Evolutionary conservation across 2,113 vertebrate species (phyloP).

Genomic region (Prionailurus bengalensis): DNA sequence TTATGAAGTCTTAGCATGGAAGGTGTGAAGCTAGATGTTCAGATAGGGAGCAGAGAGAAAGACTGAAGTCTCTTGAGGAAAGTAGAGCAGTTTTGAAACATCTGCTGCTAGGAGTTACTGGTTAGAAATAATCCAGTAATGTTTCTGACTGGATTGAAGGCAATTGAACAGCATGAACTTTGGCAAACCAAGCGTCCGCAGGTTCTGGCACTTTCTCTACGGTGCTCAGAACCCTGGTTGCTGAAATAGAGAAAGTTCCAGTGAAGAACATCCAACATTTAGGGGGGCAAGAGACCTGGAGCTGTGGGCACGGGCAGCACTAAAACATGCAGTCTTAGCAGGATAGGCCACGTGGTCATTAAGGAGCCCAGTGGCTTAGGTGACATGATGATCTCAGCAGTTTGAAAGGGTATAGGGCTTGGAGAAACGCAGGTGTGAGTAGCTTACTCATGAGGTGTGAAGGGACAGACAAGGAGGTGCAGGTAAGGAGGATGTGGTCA

Average conservation of each 20-base stretch:
- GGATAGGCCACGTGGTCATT: not conserved
- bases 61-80: not conserved
- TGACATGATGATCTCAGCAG: not conserved
- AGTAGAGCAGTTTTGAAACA: not conserved
- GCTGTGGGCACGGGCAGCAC: fast-evolving
- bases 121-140: not conserved
- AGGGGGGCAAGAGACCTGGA: not conserved
- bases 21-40: not conserved
- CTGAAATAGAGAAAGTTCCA: not conserved
- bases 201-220: not conserved
- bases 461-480: not conserved
- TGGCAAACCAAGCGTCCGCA: not conserved
- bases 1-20: not conserved
- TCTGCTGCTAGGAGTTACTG: not conserved
- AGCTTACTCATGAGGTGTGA: slow-evolving; percentile 13
- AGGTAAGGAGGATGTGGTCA: slow-evolving; percentile 14
- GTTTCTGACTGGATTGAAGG: not conserved
- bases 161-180: not conserved
- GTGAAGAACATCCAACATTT: not conserved
- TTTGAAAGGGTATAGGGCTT: not conserved
- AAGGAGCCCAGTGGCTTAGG: not conserved
- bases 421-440: not conserved
- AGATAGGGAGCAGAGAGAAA: not conserved
- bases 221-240: not conserved
- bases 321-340: not conserved